phyloP scores from a whole-genome alignment of 2,113 vertebrate species.

The Ammodytes marinus region DNA sequence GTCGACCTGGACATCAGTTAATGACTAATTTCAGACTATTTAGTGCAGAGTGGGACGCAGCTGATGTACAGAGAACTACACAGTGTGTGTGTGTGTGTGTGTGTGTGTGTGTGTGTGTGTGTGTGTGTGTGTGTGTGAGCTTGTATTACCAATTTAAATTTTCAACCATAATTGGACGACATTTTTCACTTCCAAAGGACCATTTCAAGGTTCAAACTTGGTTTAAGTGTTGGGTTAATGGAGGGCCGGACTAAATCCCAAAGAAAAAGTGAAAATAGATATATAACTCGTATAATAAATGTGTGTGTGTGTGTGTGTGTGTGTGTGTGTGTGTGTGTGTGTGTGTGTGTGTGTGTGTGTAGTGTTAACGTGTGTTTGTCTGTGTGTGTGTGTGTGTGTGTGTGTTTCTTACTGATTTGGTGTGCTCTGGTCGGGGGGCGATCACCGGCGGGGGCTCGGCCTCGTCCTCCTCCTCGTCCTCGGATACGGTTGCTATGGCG shows the following conservation, averaged over 20 bases:
- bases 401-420: conserved; percentile 92
- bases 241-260: background rate
- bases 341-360: too few relatives aligned
- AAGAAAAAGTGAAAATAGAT: too few relatives aligned
- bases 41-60: background rate
- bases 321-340: background rate
- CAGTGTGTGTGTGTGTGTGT: conserved; percentile 9
- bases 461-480: conserved; percentile 92
- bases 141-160: background rate
- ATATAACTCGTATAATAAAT: background rate
- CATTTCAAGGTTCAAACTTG: too few relatives aligned
- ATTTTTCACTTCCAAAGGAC: too few relatives aligned
- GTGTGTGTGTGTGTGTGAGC: conserved; percentile 1
- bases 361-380: conserved; percentile 6
- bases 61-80: background rate
- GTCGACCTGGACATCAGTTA: background rate
- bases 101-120: background rate
- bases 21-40: conserved; percentile 9
- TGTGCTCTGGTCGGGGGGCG: conserved; percentile 95
- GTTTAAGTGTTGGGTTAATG: background rate
- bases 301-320: conserved; percentile 12
- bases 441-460: conserved; percentile 92
- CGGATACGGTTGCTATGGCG: conserved; percentile 92
- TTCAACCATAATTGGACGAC: too few relatives aligned
- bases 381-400: conserved; percentile 12